Evolutionary conservation across 2,797 vertebrate genomes (phyloP).

Genomic region (Champsocephalus gunnari): DNA sequence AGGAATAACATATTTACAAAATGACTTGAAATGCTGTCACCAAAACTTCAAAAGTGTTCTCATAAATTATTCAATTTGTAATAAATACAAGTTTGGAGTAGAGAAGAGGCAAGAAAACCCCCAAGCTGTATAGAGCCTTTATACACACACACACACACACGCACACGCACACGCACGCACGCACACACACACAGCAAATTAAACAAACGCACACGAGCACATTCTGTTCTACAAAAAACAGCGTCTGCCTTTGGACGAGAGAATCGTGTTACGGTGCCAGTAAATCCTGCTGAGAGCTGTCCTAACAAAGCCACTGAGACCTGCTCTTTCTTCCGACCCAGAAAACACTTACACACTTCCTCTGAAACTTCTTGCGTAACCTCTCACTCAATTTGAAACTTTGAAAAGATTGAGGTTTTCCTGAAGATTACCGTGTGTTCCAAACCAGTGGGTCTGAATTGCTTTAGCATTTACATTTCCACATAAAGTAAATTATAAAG

Average conservation of each 20-base stretch:
- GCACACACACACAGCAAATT: constrained; percentile 6
- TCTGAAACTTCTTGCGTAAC: not conserved
- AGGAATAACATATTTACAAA: constrained; percentile 1
- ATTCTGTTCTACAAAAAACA: constrained; percentile 49
- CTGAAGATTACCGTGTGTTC: constrained; percentile 4
- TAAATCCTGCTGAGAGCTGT: constrained; percentile 55
- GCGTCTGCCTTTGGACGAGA: constrained; percentile 47
- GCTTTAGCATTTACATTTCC: constrained; percentile 16
- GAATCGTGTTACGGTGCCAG: constrained; percentile 53
- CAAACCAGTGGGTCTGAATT: constrained; percentile 37
- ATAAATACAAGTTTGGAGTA: constrained; percentile 33
- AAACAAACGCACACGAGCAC: constrained; percentile 30
- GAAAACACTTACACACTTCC: constrained; percentile 20
- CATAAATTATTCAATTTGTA: constrained; percentile 26
- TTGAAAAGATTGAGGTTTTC: constrained; percentile 6
- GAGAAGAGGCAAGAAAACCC: constrained; percentile 18
- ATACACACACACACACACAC: constrained; percentile 10
- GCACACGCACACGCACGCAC: not conserved
- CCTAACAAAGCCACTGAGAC: constrained; percentile 46
- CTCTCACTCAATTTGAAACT: constrained; percentile 14
- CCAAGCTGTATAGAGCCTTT: constrained; percentile 7
- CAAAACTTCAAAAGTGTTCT: not conserved
- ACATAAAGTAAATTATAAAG: constrained; percentile 5
- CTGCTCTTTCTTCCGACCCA: constrained; percentile 31
- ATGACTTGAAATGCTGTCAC: constrained; percentile 12